phyloP scores from a whole-genome alignment of 1,140 invertebrate genomes.

The Scaptodrosophila lebanonensis region DNA sequence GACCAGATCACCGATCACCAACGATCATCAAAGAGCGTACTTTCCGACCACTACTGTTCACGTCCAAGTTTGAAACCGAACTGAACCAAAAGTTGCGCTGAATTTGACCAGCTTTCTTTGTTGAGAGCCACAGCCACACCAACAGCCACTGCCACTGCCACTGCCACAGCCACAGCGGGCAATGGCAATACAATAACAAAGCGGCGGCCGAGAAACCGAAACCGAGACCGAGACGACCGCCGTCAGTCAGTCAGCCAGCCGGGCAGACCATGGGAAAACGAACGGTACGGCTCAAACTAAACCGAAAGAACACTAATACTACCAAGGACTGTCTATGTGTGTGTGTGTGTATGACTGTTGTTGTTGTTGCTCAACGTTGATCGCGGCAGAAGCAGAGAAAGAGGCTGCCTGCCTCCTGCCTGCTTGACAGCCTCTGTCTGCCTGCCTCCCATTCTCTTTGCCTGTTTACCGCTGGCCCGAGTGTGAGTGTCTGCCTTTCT shows the following conservation, averaged over 20 bases:
- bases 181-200: conserved; percentile 15
- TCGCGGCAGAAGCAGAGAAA: no score
- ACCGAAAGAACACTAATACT: conserved; percentile 4
- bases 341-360: conserved; percentile 19
- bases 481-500: conserved; percentile 22
- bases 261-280: conserved; percentile 20
- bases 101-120: conserved; percentile 76
- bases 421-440: conserved; percentile 12
- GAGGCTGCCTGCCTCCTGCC: background rate
- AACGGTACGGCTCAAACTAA: conserved; percentile 16
- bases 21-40: no score
- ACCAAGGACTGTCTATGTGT: conserved; percentile 18
- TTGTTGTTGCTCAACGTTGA: background rate
- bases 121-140: conserved; percentile 44
- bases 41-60: conserved; percentile 63
- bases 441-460: no score
- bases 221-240: conserved; percentile 38
- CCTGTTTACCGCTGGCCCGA: conserved; percentile 1
- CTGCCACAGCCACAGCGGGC: conserved; percentile 3
- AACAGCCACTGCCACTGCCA: background rate
- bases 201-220: conserved; percentile 21
- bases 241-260: conserved; percentile 10
- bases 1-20: no score
- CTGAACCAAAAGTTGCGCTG: conserved; percentile 67
- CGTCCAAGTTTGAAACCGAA: conserved; percentile 74